Percentiles rank a stretch among this genome's conserved stretches.
phyloP scores from a whole-genome alignment of 37 sponge, comb jelly and placozoan species.

The Halichondria panicea region DNA sequence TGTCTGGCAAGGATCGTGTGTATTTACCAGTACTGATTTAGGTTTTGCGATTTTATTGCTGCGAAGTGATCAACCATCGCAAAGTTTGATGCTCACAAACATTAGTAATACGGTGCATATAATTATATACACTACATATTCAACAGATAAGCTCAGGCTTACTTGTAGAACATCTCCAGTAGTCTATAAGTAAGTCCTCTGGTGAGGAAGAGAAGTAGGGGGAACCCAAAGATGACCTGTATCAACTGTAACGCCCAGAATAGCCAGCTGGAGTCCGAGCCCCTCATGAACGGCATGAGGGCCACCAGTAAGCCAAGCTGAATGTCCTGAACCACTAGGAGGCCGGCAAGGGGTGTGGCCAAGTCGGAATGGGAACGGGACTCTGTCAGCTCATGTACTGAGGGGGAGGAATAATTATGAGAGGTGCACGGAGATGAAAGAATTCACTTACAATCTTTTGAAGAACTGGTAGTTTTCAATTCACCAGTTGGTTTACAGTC shows the following conservation, averaged over 20 bases:
- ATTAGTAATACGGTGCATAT: too few relatives aligned
- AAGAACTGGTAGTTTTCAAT: too few relatives aligned
- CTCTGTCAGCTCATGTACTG: constrained; percentile 13
- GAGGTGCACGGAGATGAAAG: too few relatives aligned
- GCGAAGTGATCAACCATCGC: too few relatives aligned
- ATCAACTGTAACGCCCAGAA: constrained; percentile 30
- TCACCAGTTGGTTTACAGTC: too few relatives aligned
- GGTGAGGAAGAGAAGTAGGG: constrained; percentile 38
- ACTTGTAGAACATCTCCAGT: constrained; percentile 52
- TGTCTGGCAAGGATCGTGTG: too few relatives aligned
- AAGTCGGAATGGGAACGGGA: constrained; percentile 43
- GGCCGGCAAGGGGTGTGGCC: constrained; percentile 46
- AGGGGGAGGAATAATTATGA: background rate
- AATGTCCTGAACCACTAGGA: constrained; percentile 88
- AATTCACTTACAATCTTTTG: too few relatives aligned
- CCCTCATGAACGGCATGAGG: constrained; percentile 68
- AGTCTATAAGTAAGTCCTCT: constrained; percentile 13
- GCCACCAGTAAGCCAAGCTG: constrained; percentile 78
- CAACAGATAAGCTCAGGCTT: too few relatives aligned
- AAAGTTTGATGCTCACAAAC: too few relatives aligned
- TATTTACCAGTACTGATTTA: too few relatives aligned
- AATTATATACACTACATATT: too few relatives aligned
- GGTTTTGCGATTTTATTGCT: too few relatives aligned
- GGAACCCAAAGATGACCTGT: constrained; percentile 44
- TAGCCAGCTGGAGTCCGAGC: background rate